Evolutionary conservation across 2,797 vertebrate species (phyloP), one percentile per base, ranked within the genome.

Genomic region (Myotis findleyi): DNA sequence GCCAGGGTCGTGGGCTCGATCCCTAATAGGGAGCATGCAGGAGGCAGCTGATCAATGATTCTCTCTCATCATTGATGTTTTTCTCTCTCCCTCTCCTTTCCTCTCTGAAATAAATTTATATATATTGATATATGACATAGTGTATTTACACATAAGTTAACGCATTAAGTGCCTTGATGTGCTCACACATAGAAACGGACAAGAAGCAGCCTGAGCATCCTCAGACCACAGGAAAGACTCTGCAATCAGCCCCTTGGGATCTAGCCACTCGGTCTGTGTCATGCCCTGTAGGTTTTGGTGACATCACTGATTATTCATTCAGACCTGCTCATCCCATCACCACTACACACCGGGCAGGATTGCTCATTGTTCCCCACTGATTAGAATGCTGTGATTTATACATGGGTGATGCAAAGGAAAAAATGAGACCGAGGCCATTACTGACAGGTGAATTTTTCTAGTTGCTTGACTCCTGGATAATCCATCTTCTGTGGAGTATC

Each of bases 371-470:
- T 94, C 81, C 88, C 77, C 51, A n/a, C 92, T 95, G 94, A 97
- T 96, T 97, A 96, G 84, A 95, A 94, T 93, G 38, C 87, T 41
- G 84, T 49, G 89, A 91, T 92, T 96, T 97, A 96, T 96, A 85
- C 94, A 87, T 36, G 57, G 89, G 81, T 33, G 69, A 90, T 88
- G 64, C 66, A 80, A 92, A 97, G 92, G 92, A 80, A 93, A 97
- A 96, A 93, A 62, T 68, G 62, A 96, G 92, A 94, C 81, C 84
- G 83, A 86, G 77, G 92, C 66, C 94, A 88, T 96, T 90, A 89
- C 81, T 83, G 44, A 57, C 57, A 93, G 92, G 85, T 76, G 57
- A 51, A 68, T 93, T 91, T 96, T 82, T 90, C 92, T 88, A 85
- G 84, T 95, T 55, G 55, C 57, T 59, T 71, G 21, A 93, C 36